These are phyloP conservation scores for Oreohelix idahoensis DNA, from an alignment of 1,140 invertebrate genomes.

Conservation along the genomic window DNA sequence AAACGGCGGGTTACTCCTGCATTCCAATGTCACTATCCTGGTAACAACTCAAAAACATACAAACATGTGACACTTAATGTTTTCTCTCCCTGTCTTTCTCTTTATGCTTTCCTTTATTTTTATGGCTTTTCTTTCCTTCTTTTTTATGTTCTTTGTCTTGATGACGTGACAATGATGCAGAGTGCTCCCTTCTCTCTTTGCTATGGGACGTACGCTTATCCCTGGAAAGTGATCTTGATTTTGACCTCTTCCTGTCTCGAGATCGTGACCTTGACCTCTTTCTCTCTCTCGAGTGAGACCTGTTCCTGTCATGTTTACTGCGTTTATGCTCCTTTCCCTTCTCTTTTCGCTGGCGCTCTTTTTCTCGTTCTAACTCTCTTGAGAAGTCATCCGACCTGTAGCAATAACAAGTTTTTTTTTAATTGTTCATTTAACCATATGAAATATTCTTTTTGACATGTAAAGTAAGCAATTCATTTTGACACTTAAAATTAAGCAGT, in stretches of 20 bases:
- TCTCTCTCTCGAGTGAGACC: neutral
- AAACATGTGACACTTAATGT: too few species aligned
- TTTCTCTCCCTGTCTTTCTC: too few species aligned
- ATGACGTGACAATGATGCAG: too few species aligned
- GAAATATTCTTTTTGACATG: too few species aligned
- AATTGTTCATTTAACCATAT: too few species aligned
- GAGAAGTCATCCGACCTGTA: conserved; percentile 54
- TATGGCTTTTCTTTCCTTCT: conserved; percentile 33
- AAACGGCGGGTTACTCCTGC: too few species aligned
- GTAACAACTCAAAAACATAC: too few species aligned
- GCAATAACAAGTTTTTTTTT: too few species aligned
- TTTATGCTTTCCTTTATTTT: conserved; percentile 25
- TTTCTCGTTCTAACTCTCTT: conserved; percentile 61
- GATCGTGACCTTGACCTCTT: conserved; percentile 14
- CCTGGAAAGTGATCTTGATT: neutral
- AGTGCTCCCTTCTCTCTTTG: conserved; percentile 38
- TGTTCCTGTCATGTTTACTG: conserved; percentile 26
- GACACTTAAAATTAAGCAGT: too few species aligned
- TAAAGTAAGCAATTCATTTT: too few species aligned
- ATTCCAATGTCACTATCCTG: too few species aligned
- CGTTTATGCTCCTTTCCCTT: conserved; percentile 44
- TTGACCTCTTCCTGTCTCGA: conserved; percentile 46
- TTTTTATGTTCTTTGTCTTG: conserved; percentile 10
- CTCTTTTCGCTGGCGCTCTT: conserved; percentile 59
- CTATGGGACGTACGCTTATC: conserved; percentile 32